Evolutionary conservation across 2,113 vertebrate genomes (phyloP), one percentile per base, ranked within the genome.

Genomic region (Xiphophorus hellerii): DNA sequence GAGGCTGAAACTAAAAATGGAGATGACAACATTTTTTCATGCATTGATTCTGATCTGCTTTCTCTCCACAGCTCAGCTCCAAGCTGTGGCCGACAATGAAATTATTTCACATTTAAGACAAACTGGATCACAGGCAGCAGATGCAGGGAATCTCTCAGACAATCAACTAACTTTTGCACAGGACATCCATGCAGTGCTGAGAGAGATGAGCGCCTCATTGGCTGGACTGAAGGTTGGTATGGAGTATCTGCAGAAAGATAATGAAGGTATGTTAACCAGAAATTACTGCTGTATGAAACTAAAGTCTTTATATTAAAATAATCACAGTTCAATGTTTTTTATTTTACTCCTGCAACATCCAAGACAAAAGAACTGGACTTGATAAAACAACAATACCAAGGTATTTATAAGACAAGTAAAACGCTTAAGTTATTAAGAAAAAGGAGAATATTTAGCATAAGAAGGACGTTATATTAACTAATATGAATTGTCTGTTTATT

Each of bases 141-240:
- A 27, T 60, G 1, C 69, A 35, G 51, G 20, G 54, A 58, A 71
- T 37, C 9, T 13, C 6, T 44, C 51, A 29, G 12, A 17, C 29
- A 30, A 35, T 1, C 44, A 68, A 1, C 2, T 69, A 54, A 66
- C 9, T 28, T 71, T 60, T 9, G 4, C 58, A 48, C 62, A 66
- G 54, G 87, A 89, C 72, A 74, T 84, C 81, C 51, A 83, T 28
- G 58, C 74, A 60, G 70, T 86, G 39, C 74, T 87, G 77, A 84
- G 77, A 75, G 85, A 89, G 74, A 83, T 83, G 81, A 87, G 62
- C 37, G 30, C 42, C 25, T 15, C 20, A n/a, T 3, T 90, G 78
- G 78, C 69, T 35, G 83, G 71, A 29, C 81, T 84, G 69, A 86
- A 66, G 48, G 20, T 78, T 62, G 80, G 87, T 76, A 42, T 82